Percentiles rank a stretch among this genome's conserved stretches.
Conservation (phyloP, 2,113 vertebrate species). For the Naja naja region DNA sequence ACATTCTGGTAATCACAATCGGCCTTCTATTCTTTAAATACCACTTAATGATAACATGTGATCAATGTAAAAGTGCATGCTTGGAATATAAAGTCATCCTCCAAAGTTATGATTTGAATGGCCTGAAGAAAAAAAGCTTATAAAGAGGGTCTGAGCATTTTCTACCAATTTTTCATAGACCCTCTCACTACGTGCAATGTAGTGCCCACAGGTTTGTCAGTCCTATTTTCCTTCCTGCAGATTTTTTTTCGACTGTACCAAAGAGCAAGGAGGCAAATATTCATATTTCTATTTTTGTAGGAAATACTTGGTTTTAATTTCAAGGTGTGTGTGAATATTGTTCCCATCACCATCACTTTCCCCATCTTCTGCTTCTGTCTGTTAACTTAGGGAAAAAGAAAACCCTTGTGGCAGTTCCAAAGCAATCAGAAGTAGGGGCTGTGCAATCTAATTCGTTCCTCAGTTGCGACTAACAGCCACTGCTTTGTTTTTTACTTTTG, state of each 20-base stretch:
- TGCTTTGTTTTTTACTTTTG: background rate
- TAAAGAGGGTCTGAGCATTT: background rate
- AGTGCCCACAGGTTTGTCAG: background rate
- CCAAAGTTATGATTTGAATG: background rate
- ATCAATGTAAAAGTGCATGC: background rate
- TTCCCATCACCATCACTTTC: background rate
- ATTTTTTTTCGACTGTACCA: background rate
- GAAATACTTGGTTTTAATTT: background rate
- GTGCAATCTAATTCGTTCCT: background rate
- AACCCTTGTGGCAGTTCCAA: background rate
- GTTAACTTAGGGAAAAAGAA: background rate
- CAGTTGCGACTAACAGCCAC: background rate
- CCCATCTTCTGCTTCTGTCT: background rate
- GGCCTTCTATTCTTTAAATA: background rate
- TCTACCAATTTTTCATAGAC: background rate
- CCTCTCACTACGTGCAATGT: background rate
- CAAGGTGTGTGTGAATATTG: background rate
- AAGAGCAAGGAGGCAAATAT: background rate
- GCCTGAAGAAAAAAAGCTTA: background rate
- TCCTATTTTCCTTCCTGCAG: background rate
- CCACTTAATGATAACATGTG: background rate
- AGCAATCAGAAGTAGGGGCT: background rate
- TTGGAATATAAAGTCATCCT: background rate
- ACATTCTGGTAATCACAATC: conserved; percentile 81
- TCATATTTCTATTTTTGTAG: background rate